Evolutionary conservation across 2,888 invertebrate species (phyloP).

Genomic region (Volucella bombylans): DNA sequence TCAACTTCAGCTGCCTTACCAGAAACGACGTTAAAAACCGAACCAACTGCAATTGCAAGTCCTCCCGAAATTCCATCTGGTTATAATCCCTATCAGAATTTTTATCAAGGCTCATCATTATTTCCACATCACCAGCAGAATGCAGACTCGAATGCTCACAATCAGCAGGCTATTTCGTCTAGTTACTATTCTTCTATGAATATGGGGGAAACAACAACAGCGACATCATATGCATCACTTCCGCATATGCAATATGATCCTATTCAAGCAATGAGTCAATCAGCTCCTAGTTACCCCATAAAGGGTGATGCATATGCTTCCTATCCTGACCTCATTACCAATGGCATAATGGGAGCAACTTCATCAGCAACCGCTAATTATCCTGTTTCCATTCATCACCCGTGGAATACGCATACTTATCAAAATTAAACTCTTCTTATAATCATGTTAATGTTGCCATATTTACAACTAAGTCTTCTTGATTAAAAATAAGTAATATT

Average conservation of each 20-base stretch:
- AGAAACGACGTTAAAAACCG: conserved; percentile 44
- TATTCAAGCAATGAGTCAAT: conserved; percentile 57
- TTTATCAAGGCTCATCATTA: conserved; percentile 58
- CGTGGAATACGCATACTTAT: conserved; percentile 64
- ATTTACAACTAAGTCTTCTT: conserved; percentile 64
- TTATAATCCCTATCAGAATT: conserved; percentile 62
- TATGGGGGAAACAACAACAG: conserved; percentile 45
- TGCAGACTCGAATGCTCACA: conserved; percentile 41
- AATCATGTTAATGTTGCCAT: conserved; percentile 57
- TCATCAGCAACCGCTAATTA: conserved; percentile 60
- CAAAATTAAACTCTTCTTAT: conserved; percentile 47
- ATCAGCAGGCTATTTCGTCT: conserved; percentile 56
- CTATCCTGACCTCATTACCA: conserved; percentile 70
- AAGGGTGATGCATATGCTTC: conserved; percentile 57
- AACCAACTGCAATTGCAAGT: conserved; percentile 34
- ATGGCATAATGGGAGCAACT: conserved; percentile 58
- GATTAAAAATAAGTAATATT: conserved; percentile 19
- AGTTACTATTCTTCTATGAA: conserved; percentile 58
- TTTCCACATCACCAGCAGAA: conserved; percentile 66
- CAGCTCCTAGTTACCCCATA: conserved; percentile 52
- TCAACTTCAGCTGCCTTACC: conserved; percentile 33
- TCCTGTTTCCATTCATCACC: conserved; percentile 60
- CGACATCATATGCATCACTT: conserved; percentile 55
- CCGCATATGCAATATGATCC: conserved; percentile 67
- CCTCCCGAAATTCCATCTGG: conserved; percentile 61